Conservation (phyloP, 37 sponge, comb jelly and placozoan species). For the Spongilla lacustris region DNA sequence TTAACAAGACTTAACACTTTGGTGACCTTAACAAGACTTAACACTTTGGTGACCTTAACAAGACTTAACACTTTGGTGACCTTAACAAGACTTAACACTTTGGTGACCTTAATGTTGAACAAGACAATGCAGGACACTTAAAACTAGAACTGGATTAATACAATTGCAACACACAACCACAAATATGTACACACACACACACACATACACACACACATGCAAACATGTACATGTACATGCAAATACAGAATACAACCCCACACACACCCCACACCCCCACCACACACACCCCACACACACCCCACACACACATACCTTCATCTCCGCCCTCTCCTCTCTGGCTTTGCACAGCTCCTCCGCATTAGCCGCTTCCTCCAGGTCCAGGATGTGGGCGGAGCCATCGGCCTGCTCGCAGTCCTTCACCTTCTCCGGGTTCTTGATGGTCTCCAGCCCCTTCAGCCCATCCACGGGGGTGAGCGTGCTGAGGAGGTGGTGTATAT, state of each 20-base stretch:
- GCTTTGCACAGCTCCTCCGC: constrained; percentile 77
- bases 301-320: constrained; percentile 59
- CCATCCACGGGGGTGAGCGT: constrained; percentile 51
- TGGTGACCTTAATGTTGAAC: too few relatives aligned
- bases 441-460: constrained; percentile 33
- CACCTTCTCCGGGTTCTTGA: constrained; percentile 31
- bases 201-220: not conserved
- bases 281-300: constrained; percentile 3
- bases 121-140: too few relatives aligned
- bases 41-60: too few relatives aligned
- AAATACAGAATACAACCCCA: too few relatives aligned
- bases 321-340: constrained; percentile 84
- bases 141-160: too few relatives aligned
- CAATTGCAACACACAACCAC: too few relatives aligned
- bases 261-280: constrained; percentile 77
- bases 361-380: constrained; percentile 70
- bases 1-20: too few relatives aligned
- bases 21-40: too few relatives aligned
- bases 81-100: too few relatives aligned
- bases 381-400: constrained; percentile 28
- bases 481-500: constrained; percentile 37
- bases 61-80: too few relatives aligned
- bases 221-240: not conserved
- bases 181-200: constrained; percentile 16
- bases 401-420: constrained; percentile 23